Evolutionary conservation across 2,888 invertebrate species (phyloP).

Genomic region (Oscheius sp.): DNA sequence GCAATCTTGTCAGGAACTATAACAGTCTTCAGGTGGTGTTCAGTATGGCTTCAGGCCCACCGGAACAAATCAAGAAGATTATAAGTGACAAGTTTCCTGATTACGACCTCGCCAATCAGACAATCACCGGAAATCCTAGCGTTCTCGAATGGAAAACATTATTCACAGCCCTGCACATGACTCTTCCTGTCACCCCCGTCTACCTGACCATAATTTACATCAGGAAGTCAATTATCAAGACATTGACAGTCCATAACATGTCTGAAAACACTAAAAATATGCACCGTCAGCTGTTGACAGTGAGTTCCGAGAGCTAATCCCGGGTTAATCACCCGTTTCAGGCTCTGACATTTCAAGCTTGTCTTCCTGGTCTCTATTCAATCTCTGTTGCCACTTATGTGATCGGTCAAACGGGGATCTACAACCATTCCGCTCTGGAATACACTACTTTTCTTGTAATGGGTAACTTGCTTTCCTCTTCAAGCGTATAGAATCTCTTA

Average conservation of each 20-base stretch:
- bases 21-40: slow-evolving; percentile 10
- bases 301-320: background rate
- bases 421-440: slow-evolving; percentile 22
- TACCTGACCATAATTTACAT: slow-evolving; percentile 46
- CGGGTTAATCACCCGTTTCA: background rate
- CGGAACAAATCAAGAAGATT: slow-evolving; percentile 18
- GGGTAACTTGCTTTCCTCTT: background rate
- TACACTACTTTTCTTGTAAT: slow-evolving; percentile 28
- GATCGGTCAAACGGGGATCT: slow-evolving; percentile 43
- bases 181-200: slow-evolving; percentile 49
- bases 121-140: slow-evolving; percentile 29
- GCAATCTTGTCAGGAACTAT: too few relatives aligned
- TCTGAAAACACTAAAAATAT: slow-evolving; percentile 26
- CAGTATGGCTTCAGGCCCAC: slow-evolving; percentile 23
- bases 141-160: slow-evolving; percentile 35
- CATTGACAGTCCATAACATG: slow-evolving; percentile 15
- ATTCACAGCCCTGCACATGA: slow-evolving; percentile 48
- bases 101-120: slow-evolving; percentile 42
- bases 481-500: background rate
- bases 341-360: slow-evolving; percentile 32
- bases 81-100: slow-evolving; percentile 30
- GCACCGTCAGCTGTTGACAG: slow-evolving; percentile 22
- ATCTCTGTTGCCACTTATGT: slow-evolving; percentile 45
- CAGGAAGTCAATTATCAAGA: slow-evolving; percentile 16
- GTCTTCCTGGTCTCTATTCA: slow-evolving; percentile 43